Evolutionary conservation across 2,113 vertebrate genomes (phyloP).

Genomic region (Pholis gunnellus): DNA sequence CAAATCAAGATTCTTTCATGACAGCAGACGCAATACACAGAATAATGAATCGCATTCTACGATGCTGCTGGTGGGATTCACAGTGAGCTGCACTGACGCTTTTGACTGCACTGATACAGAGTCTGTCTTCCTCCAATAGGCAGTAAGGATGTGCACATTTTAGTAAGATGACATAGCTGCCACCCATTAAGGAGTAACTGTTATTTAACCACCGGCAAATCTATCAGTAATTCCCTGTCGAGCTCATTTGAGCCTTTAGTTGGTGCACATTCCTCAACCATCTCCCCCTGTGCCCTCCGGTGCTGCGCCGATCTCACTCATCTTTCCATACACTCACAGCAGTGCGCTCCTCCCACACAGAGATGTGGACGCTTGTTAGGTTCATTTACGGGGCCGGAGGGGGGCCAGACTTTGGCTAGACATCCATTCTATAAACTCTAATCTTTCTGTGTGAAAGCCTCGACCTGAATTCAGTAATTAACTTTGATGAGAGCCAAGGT

Average conservation of each 20-base stretch:
- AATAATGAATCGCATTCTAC: background rate
- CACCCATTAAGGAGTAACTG: background rate
- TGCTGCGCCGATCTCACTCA: constrained; percentile 34
- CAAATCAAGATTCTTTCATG: background rate
- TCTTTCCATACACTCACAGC: constrained; percentile 21
- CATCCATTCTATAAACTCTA: constrained; percentile 33
- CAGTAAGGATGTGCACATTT: background rate
- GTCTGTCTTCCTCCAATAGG: background rate
- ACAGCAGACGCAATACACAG: background rate
- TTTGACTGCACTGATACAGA: background rate
- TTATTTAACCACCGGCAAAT: constrained; percentile 2
- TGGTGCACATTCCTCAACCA: background rate
- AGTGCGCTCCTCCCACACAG: constrained; percentile 15
- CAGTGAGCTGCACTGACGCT: background rate
- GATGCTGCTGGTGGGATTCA: background rate
- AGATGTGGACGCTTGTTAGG: constrained; percentile 23
- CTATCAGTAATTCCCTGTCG: constrained; percentile 15
- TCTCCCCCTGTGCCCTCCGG: background rate
- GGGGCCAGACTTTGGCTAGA: constrained; percentile 13
- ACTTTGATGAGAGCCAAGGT: constrained; percentile 26
- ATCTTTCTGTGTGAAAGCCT: constrained; percentile 9
- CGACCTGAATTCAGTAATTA: constrained; percentile 29
- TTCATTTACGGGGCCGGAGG: constrained; percentile 20
- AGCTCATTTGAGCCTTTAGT: constrained; percentile 45
- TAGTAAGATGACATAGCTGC: background rate